Base-by-base conservation (phyloP, 2,888 invertebrate genomes). In the Exephanes ischioxanthus region DNA sequence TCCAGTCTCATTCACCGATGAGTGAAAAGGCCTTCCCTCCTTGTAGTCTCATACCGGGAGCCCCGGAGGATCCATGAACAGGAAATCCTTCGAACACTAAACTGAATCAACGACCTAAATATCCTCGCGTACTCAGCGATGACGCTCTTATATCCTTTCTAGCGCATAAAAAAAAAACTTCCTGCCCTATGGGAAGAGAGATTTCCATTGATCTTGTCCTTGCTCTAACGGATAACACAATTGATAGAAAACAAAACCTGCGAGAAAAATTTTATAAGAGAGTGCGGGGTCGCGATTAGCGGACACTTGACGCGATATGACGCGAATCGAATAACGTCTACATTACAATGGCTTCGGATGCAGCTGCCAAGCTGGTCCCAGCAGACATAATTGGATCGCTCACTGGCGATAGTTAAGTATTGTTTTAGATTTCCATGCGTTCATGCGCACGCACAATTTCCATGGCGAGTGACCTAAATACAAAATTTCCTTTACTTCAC, bases 21-120 rank as follows among this genome's bases (percentile, higher is more conserved):
- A 80, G 80, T 19, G 33, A 83, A 83, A 85, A 80, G 53, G 58
- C 63, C 26, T 68, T 66, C 76, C 16, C 76, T 71, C 76, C 48
- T 75, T 70, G 88, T 87, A 73, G 81, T 84, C 82, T 87, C 86
- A 68, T 80, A 55, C 86, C 85, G 84, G 89, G 55, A 37, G 19
- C 37, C 11, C 58, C 33, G 14, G 68, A 72, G 77, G 84, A 91
- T 91, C 90, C 90, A 92, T 90, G 90, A 89, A 86, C 93, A 92
- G 93, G 92, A 93, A 92, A 92, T 92, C 91, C 93, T 91, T 84
- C 79, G 88, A 83, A 88, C 87, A 87, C 88, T 86, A 68, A 86
- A 80, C 70, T 90, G 89, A 92, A 93, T 91, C 91, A 88, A 89
- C 90, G 93, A 92, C 92, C 93, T 89, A 93, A 87, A 92, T 92